Evolutionary conservation across 1,140 invertebrate genomes (phyloP).

Genomic region (Sitodiplosis mosellana): DNA sequence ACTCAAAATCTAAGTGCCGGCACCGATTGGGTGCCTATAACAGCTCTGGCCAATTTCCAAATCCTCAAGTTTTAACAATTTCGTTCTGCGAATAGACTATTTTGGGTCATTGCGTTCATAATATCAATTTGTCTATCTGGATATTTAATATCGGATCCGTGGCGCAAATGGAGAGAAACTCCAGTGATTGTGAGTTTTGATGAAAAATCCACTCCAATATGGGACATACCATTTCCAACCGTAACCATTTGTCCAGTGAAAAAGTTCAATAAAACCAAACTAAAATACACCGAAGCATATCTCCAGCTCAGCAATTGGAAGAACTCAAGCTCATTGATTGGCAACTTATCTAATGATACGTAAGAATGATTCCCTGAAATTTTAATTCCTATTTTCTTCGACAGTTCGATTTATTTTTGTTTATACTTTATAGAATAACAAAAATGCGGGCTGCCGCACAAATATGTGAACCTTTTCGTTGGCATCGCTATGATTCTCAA

Average conservation of each 20-base stretch:
- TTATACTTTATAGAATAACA: too few relatives aligned
- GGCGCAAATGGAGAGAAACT: constrained; percentile 38
- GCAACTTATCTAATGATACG: background rate
- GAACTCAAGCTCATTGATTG: background rate
- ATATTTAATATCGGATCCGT: constrained; percentile 33
- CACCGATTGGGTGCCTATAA: too few relatives aligned
- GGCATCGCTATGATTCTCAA: too few relatives aligned
- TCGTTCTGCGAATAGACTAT: too few relatives aligned
- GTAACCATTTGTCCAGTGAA: constrained; percentile 33
- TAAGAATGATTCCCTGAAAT: too few relatives aligned
- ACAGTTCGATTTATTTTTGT: too few relatives aligned
- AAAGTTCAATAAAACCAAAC: constrained; percentile 9
- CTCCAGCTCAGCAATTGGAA: background rate
- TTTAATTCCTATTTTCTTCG: too few relatives aligned
- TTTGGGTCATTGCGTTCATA: constrained; percentile 30
- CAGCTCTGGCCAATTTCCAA: too few relatives aligned
- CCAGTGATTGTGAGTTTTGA: constrained; percentile 44
- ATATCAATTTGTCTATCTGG: constrained; percentile 29
- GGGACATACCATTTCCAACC: constrained; percentile 39
- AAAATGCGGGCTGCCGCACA: too few relatives aligned
- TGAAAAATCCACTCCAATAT: constrained; percentile 38
- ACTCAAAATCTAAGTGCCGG: too few relatives aligned
- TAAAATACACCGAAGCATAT: constrained; percentile 1
- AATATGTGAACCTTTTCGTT: too few relatives aligned
- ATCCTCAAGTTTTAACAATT: too few relatives aligned